Base-by-base conservation (phyloP, 1,140 invertebrate genomes). In the Samia ricini region DNA sequence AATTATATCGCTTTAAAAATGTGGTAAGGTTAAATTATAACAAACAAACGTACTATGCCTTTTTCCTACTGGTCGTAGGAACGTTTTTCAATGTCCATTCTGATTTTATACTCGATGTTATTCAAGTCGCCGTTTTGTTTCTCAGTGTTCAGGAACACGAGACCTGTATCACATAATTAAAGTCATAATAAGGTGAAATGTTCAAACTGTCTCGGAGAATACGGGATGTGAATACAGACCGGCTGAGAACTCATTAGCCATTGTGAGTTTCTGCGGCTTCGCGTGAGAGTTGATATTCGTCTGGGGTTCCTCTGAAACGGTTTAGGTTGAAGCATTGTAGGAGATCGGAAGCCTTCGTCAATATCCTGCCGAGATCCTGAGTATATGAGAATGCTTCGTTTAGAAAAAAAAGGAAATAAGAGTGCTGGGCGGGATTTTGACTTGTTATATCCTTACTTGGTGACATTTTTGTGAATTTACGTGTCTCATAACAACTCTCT, bases 61-160 rank as follows among this genome's bases (percentile, higher is more conserved):
- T 93, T 36, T 91, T 76, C 84, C 91, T 91, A 15, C 83, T 91
- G 0, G 94, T 94, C 0, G 93, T 92, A 10, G 93, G 94, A 2
- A 93, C 92, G 65, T 93, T 94, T n/a, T 60, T 95, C 93, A 12
- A 94, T 92, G 69, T 94, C 94, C 93, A 94, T 94, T 58, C 94
- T 90, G 42, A 95, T 92, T 72, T 93, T 94, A 68, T 95, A 94
- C 20, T 88, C 78, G 0, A 92, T 76, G 63, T 92, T 83, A 4
- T 83, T 60, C 0, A 87, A 78, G 0, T 89, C 61, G 2, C 80
- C 71, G 18, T 23, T 71, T n/a, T 73, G 68, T 5, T 77, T 66
- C 4, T 85, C 68, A 23, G 71, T 68, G 57, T 88, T 77, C 29
- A 88, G 64, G 63, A 92, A 91, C 19, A 91, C 79, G 52, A 93